Evolutionary conservation across 2,888 invertebrate genomes (phyloP), one percentile per base, ranked within the genome.

Genomic region (Cheilosia grossa): DNA sequence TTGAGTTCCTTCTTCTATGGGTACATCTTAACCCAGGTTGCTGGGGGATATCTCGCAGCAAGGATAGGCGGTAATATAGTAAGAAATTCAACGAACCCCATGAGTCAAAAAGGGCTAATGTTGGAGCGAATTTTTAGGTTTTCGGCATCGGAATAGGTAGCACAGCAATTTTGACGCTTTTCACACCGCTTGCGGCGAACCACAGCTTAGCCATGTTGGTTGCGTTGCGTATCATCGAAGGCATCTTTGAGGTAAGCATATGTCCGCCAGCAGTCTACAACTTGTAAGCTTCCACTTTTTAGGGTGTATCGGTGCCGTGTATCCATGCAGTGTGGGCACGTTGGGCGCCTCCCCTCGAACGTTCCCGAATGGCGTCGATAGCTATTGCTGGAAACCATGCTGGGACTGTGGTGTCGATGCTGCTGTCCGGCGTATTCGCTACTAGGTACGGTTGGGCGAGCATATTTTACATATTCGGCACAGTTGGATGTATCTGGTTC

Each of bases 1-100:
- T 92, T 98, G 67, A 96, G 97, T 89, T 96, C 97, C 0, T 98
- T 98, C 92, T 98, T 98, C 93, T 97, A 97, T 89, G 97, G 97
- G 0, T 98, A 98, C 91, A 94, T 97, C 75, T 91, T 96, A 74
- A 97, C 97, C 0, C 97, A 96, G 91, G 92, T 97, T 47, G 93
- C 96, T 0, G 97, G 97, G 0, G 97, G 97, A 59, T 96, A 95
- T 94, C 92, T 98, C 61, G 96, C 97, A 2, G 94, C 95, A 88
- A 94, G 94, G 90, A 94, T 97, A 90, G 98, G 98, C 87, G 98
- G 98, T 82, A 97, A 97, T 93, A 94, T 95, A 88, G 92, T 92
- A 86, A 90, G 91, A 47, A 7, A 17, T 47, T n/a, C 0, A 37
- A 13, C 13, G 13, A 37, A 37, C 13, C 13, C 4, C 4, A 4